phyloP scores from a whole-genome alignment of 1,140 invertebrate species.

The Coboldia fuscipes region DNA sequence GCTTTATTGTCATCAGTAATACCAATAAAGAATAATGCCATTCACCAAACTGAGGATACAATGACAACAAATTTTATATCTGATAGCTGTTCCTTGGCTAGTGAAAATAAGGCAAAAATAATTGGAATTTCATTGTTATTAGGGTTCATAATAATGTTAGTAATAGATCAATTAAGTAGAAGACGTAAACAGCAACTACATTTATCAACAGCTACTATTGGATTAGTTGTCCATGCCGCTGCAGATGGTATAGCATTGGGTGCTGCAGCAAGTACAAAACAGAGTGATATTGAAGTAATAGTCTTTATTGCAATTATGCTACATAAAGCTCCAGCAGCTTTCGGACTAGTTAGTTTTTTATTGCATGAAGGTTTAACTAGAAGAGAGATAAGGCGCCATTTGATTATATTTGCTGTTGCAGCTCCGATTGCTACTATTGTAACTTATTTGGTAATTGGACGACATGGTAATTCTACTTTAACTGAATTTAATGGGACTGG shows the following conservation, averaged over 20 bases:
- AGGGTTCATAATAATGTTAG: constrained; percentile 91
- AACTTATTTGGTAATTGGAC: constrained; percentile 84
- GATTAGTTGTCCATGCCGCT: constrained; percentile 85
- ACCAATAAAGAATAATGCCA: neutral
- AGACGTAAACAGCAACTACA: constrained; percentile 32
- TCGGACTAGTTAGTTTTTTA: constrained; percentile 92
- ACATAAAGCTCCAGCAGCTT: constrained; percentile 96
- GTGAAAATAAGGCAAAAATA: too few species aligned
- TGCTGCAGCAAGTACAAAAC: constrained; percentile 83
- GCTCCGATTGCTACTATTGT: constrained; percentile 77
- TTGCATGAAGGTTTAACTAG: constrained; percentile 63
- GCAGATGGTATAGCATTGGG: constrained; percentile 95
- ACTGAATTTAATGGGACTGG: constrained; percentile 71
- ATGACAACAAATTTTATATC: constrained; percentile 12
- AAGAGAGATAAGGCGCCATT: constrained; percentile 66
- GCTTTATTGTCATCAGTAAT: constrained; percentile 34
- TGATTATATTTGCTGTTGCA: constrained; percentile 83
- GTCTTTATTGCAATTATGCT: constrained; percentile 98
- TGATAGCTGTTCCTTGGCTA: too few species aligned
- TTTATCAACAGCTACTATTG: constrained; percentile 71
- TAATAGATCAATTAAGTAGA: constrained; percentile 75
- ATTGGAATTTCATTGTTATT: constrained; percentile 40
- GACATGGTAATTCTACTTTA: constrained; percentile 51
- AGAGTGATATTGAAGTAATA: constrained; percentile 90
- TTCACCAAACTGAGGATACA: neutral